phyloP scores from a whole-genome alignment of 1,140 invertebrate species.

The Hyposmocoma kahamanoa region DNA sequence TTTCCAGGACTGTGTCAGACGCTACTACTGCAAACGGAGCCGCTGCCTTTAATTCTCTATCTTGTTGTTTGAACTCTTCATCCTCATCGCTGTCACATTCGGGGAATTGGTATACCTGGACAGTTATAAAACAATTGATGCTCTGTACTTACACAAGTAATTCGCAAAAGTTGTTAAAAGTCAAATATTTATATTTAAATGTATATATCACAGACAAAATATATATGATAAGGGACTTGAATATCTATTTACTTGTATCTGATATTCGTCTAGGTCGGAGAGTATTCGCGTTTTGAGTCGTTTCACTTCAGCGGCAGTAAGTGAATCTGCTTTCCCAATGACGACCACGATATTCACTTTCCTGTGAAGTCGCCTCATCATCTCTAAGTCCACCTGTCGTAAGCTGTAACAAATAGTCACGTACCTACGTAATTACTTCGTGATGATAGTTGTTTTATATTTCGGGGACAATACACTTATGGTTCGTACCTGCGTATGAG shows the following conservation, averaged over 20 bases:
- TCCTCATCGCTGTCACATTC: conserved; percentile 96
- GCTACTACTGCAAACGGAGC: conserved; percentile 98
- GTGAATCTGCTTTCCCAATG: conserved; percentile 97
- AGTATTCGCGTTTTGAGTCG: conserved; percentile 91
- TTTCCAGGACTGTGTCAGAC: conserved; percentile 94
- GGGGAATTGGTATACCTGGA: conserved; percentile 91
- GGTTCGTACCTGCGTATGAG: too few relatives aligned
- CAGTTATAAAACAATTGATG: too few relatives aligned
- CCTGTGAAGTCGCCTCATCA: conserved; percentile 93
- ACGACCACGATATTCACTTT: conserved; percentile 98
- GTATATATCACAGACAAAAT: too few relatives aligned
- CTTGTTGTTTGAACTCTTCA: conserved; percentile 94
- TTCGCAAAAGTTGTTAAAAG: too few relatives aligned
- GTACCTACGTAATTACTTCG: too few relatives aligned
- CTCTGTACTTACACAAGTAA: too few relatives aligned
- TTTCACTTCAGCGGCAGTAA: conserved; percentile 91
- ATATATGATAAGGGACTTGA: neutral
- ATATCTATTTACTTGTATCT: conserved; percentile 81
- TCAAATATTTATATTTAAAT: too few relatives aligned
- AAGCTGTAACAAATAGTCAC: conserved; percentile 76
- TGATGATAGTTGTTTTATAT: too few relatives aligned
- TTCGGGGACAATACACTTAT: too few relatives aligned
- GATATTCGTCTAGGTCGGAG: conserved; percentile 85
- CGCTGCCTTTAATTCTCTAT: conserved; percentile 90
- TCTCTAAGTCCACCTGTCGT: conserved; percentile 95